A percentile compares a stretch with the other conserved stretches of the same genome.
Evolutionary conservation across 2,888 invertebrate species (phyloP).

Genomic region (Tethea ocularis): DNA sequence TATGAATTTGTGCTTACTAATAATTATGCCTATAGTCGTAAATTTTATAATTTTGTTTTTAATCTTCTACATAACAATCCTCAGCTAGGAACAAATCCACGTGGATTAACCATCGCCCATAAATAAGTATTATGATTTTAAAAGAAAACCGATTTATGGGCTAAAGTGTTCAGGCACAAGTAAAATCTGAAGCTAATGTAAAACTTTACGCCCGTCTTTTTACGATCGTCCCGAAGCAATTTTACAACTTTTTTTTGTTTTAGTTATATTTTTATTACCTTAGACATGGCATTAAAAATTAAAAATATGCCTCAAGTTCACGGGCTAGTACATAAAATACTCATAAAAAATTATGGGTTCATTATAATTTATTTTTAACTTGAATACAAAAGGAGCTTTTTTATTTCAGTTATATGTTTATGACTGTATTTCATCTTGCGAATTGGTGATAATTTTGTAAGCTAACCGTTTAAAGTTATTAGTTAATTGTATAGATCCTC

Average conservation of each 20-base stretch:
- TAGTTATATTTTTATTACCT: background rate
- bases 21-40: too few species aligned
- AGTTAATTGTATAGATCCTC: too few species aligned
- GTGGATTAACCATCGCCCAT: background rate
- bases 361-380: background rate
- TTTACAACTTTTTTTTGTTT: background rate
- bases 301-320: conserved; percentile 5
- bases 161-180: background rate
- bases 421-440: background rate
- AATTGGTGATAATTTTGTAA: background rate
- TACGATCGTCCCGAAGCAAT: background rate
- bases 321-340: conserved; percentile 1
- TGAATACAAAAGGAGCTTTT: background rate
- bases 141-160: background rate
- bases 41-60: too few species aligned
- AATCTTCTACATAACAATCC: too few species aligned
- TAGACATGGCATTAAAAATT: conserved; percentile 2
- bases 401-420: background rate
- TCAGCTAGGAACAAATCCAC: background rate
- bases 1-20: too few species aligned
- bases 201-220: background rate
- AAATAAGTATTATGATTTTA: background rate
- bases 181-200: background rate
- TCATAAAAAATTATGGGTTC: background rate
- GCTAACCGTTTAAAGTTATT: too few species aligned